phyloP scores from a whole-genome alignment of 37 sponge, comb jelly and placozoan species.

The Mnemiopsis leidyi region DNA sequence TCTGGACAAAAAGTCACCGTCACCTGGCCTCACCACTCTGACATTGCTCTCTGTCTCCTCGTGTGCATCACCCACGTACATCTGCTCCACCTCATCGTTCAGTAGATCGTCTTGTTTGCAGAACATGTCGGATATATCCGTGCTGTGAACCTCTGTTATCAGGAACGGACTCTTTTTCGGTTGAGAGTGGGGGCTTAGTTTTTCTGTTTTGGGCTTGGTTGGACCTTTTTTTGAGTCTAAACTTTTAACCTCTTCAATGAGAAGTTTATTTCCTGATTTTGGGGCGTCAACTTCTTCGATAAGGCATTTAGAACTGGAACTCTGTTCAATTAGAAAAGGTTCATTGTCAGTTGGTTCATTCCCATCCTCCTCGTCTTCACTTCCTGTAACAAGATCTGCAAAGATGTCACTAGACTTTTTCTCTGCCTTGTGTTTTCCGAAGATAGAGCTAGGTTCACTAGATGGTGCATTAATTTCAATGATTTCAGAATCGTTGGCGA shows the following conservation, averaged over 20 bases:
- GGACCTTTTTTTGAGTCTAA: not conserved
- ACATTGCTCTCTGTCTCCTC: not conserved
- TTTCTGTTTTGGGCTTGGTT: not conserved
- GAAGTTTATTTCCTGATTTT: not conserved
- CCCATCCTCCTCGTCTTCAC: not conserved
- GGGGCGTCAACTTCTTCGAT: not conserved
- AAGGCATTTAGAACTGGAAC: not conserved
- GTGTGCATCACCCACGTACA: slow-evolving; percentile 64
- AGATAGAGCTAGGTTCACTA: not conserved
- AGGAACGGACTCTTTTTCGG: slow-evolving; percentile 8
- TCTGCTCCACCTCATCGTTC: slow-evolving; percentile 40
- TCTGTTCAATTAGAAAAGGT: not conserved
- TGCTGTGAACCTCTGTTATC: slow-evolving; percentile 30
- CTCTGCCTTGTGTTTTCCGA: not conserved
- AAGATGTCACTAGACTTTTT: not conserved
- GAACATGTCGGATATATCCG: slow-evolving; percentile 51
- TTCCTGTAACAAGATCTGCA: not conserved
- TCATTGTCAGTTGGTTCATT: not conserved
- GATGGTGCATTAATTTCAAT: slow-evolving; percentile 26
- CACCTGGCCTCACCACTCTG: not conserved
- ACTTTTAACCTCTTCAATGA: slow-evolving; percentile 16
- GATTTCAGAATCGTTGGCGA: not conserved
- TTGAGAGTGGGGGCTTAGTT: not conserved
- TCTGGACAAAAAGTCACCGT: not conserved
- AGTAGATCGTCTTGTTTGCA: not conserved